Evolutionary conservation across 2,797 vertebrate genomes (phyloP).

Genomic region (Gephyroberyx darwinii): DNA sequence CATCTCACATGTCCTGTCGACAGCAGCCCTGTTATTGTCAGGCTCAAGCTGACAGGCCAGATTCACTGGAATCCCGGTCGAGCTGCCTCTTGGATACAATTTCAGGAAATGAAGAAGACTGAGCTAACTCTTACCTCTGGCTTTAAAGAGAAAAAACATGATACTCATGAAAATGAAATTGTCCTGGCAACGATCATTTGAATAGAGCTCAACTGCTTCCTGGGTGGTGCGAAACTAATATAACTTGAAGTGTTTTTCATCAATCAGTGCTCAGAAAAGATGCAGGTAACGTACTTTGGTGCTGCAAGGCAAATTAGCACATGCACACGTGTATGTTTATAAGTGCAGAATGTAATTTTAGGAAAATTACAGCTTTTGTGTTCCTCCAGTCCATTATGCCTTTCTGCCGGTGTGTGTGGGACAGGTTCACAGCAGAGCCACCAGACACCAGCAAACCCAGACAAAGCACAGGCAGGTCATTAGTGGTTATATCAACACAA

Average conservation of each 20-base stretch:
- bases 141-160: conserved; percentile 45
- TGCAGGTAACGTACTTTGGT: conserved; percentile 2
- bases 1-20: conserved; percentile 49
- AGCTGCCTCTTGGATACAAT: conserved; percentile 61
- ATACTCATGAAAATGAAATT: conserved; percentile 50
- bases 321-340: conserved; percentile 35
- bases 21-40: conserved; percentile 67
- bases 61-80: conserved; percentile 56
- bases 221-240: background rate
- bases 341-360: conserved; percentile 52
- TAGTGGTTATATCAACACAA: conserved; percentile 70
- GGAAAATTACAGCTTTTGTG: conserved; percentile 60
- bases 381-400: conserved; percentile 33
- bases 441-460: conserved; percentile 55
- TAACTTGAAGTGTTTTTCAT: conserved; percentile 10
- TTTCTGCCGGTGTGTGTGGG: conserved; percentile 58
- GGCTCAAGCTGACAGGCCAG: conserved; percentile 59
- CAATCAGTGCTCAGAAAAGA: conserved; percentile 18
- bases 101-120: conserved; percentile 56
- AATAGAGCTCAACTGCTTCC: background rate
- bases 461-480: conserved; percentile 70
- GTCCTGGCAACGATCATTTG: conserved; percentile 22
- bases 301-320: conserved; percentile 34
- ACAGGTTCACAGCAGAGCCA: conserved; percentile 46
- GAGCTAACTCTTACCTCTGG: conserved; percentile 49